These are phyloP conservation scores for Eubucco bourcierii DNA, from an alignment of 2,113 vertebrate genomes.

Conservation along the genomic window DNA sequence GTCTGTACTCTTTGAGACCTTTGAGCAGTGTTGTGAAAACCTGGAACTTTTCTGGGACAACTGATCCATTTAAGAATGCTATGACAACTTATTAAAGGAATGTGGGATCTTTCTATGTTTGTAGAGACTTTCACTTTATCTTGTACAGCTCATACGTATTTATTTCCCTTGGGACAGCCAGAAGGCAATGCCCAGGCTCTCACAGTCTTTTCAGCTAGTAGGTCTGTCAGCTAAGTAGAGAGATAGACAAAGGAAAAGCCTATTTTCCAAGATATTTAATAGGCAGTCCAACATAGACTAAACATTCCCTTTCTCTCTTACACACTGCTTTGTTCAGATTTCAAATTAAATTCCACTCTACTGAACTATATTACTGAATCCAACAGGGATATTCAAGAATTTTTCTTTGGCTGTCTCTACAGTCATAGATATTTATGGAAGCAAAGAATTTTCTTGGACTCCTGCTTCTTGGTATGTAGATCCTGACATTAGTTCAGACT, in stretches of 20 bases:
- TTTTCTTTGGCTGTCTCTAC: neutral
- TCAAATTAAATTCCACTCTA: constrained; percentile 23
- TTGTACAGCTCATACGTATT: neutral
- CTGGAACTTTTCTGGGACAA: neutral
- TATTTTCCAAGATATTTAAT: neutral
- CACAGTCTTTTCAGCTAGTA: neutral
- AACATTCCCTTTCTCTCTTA: neutral
- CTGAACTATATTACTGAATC: neutral
- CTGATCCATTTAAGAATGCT: neutral
- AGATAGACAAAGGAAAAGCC: neutral
- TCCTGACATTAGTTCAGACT: neutral
- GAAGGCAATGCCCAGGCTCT: neutral
- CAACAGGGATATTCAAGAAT: neutral
- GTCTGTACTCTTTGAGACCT: neutral
- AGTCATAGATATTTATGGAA: neutral
- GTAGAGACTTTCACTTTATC: neutral
- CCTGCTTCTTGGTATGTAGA: neutral
- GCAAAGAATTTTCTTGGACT: neutral
- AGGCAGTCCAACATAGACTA: neutral
- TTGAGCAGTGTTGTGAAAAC: neutral
- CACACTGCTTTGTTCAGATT: neutral
- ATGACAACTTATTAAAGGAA: constrained; percentile 14
- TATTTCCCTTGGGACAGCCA: neutral
- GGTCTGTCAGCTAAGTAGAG: neutral
- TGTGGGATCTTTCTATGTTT: neutral